Base-by-base conservation (phyloP, 2,888 invertebrate genomes). In the Pristionchus arcanus region DNA sequence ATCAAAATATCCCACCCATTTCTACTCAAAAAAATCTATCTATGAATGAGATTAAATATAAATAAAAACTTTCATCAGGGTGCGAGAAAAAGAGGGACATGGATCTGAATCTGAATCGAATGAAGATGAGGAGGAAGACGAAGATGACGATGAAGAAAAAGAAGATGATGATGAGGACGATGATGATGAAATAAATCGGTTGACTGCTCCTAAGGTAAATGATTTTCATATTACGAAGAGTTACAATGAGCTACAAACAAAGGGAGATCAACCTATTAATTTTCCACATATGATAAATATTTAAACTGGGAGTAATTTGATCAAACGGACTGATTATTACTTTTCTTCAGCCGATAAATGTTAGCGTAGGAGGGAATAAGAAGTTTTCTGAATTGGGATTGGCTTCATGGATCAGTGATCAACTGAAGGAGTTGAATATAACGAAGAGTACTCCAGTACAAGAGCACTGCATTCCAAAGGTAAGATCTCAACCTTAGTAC, bases 401-500 rank as follows among this genome's bases (percentile, higher is more conserved):
- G 16, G 88, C 89, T 28, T 90, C 91, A 13, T 94, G 95, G 95
- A 91, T 94, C 25, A 87, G 84, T n/a, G 91, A 93, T 25, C 94
- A 94, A 85, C 89, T 95, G n/a, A 91, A 91, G 53, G 90, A 92
- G 19, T 90, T 95, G 88, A 92, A 93, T 7, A 90, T 94, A 55
- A 91, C 90, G 25, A 92, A 90, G 19, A 93, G 94, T 1, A 95
- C 94, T 25, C 94, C 94, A 15, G 94, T 94, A 16, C 94, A 94
- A 90, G 91, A 91, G 0, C 91, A 91, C 28, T 94, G 94, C 85
- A 94, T 94, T 81, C 95, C 95, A 2, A 91, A 92, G 68, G 95
- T 96, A 90, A 71, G 0, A 53, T 28, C 42, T 31, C 4, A n/a
- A 37, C 53, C 2, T 53, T 7, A 28, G 53, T 16, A 94, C 93